Conservation (phyloP, 2,113 vertebrate genomes). For the Carollia perspicillata region DNA sequence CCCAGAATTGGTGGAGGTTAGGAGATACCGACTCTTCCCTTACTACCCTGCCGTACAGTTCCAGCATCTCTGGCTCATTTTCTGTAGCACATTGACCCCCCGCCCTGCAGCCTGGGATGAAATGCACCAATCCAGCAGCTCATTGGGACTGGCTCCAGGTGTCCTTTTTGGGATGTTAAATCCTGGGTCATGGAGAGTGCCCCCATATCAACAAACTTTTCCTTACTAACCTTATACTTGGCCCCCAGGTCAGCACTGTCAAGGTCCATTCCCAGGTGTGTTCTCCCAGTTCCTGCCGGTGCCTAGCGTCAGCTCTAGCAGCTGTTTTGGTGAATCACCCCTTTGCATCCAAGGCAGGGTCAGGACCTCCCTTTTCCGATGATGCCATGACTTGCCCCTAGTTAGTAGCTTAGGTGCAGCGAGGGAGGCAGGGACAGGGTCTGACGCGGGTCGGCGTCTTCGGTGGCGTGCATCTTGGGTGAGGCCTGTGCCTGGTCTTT, state of each 20-base stretch:
- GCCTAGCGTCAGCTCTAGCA: background rate
- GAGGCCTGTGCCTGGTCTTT: background rate
- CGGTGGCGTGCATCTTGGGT: background rate
- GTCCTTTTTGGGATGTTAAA: background rate
- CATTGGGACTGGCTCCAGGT: background rate
- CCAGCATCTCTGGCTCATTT: background rate
- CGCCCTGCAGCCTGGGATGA: background rate
- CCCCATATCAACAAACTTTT: background rate
- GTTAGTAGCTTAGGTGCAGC: background rate
- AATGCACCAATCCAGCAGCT: background rate
- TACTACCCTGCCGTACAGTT: background rate
- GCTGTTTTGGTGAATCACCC: background rate
- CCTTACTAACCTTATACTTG: background rate
- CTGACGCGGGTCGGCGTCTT: background rate
- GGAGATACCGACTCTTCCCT: background rate
- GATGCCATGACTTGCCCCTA: background rate
- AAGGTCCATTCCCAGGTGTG: background rate
- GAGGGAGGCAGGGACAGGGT: background rate
- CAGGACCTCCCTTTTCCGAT: background rate
- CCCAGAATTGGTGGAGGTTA: background rate
- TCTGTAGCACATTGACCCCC: background rate
- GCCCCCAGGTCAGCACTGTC: background rate
- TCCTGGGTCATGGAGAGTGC: background rate
- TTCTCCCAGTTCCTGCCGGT: background rate
- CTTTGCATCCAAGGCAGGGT: background rate